These are phyloP conservation scores for Colossoma macropomum DNA, from an alignment of 2,113 vertebrate genomes.

Conservation along the genomic window DNA sequence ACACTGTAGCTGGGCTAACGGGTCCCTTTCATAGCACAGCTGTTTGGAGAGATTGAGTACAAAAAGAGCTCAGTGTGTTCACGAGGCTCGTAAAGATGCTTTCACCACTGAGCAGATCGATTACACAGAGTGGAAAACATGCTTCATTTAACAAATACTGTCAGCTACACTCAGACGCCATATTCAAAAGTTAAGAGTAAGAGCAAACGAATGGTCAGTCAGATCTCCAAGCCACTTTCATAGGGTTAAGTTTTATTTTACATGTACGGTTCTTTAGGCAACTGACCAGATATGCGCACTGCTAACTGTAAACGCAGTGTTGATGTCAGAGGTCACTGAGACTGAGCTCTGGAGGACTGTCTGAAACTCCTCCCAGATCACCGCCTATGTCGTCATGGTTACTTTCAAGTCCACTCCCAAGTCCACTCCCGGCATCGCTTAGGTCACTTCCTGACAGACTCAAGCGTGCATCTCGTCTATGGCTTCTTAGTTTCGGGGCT, in stretches of 20 bases:
- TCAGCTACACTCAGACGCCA: neutral
- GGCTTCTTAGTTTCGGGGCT: slow-evolving; percentile 19
- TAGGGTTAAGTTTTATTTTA: neutral
- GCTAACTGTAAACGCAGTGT: neutral
- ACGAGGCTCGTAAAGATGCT: neutral
- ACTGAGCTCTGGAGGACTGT: slow-evolving; percentile 75
- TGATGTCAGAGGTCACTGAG: slow-evolving; percentile 78
- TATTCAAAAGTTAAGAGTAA: neutral
- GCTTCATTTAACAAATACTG: neutral
- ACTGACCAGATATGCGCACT: neutral
- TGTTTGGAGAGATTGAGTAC: neutral
- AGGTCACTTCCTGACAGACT: slow-evolving; percentile 65
- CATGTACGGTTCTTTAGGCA: neutral
- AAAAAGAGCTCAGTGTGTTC: neutral
- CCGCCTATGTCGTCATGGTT: slow-evolving; percentile 56
- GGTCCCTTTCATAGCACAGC: neutral
- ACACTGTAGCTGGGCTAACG: neutral
- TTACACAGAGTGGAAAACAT: neutral
- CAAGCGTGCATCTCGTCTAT: slow-evolving; percentile 30
- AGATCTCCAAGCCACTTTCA: neutral
- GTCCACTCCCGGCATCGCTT: slow-evolving; percentile 65
- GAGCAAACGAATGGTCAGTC: neutral
- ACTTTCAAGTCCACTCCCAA: slow-evolving; percentile 70
- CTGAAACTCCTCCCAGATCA: slow-evolving; percentile 56
- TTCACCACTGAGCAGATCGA: neutral